Evolutionary conservation across 2,113 vertebrate genomes (phyloP).

Genomic region (Prionailurus viverrinus): DNA sequence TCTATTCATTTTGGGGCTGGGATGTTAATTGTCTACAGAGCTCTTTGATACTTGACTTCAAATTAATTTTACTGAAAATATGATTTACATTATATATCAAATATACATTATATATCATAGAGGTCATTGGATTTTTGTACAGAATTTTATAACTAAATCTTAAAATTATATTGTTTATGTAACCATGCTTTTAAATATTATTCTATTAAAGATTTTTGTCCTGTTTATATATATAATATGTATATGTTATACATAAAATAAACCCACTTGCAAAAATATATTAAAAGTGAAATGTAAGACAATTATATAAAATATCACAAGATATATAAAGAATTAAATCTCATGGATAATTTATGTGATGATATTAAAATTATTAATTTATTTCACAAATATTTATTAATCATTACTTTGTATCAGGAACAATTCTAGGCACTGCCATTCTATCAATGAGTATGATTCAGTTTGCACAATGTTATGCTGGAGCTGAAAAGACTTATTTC

Average conservation of each 20-base stretch:
- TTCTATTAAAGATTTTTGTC: neutral
- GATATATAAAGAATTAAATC: neutral
- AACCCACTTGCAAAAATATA: neutral
- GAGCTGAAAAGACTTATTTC: neutral
- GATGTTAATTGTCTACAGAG: neutral
- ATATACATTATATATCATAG: neutral
- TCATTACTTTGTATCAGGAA: neutral
- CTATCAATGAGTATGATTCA: neutral
- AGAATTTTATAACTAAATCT: neutral
- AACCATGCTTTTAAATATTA: neutral
- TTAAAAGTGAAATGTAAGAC: neutral
- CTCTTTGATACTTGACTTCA: neutral
- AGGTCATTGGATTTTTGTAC: neutral
- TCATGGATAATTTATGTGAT: neutral
- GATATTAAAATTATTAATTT: neutral
- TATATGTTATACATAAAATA: neutral
- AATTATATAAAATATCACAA: neutral
- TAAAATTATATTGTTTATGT: neutral
- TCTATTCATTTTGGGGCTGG: neutral
- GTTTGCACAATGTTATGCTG: neutral
- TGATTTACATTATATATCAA: neutral
- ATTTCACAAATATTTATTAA: neutral
- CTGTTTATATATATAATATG: neutral
- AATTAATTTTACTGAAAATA: neutral
- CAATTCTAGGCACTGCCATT: neutral